Percentiles rank a stretch among this genome's conserved stretches.
These are phyloP conservation scores for Rhabdomys dilectus DNA, from an alignment of 2,113 vertebrate species.

Conservation along the genomic window DNA sequence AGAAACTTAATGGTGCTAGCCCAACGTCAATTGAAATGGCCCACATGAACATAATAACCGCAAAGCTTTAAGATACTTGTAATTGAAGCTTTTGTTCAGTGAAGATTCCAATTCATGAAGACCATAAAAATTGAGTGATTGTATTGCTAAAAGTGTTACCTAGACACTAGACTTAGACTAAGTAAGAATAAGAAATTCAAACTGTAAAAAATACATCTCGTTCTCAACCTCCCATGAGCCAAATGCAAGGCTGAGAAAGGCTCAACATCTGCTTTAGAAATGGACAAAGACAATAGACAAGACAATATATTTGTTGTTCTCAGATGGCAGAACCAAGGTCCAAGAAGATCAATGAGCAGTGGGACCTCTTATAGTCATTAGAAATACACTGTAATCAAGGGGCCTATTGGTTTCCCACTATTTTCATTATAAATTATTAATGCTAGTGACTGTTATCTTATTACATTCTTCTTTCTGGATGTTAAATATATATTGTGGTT, in stretches of 20 bases:
- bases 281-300: neutral
- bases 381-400: neutral
- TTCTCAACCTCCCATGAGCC: neutral
- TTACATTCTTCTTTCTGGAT: neutral
- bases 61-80: neutral
- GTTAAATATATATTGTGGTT: neutral
- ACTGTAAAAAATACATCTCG: neutral
- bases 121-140: neutral
- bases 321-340: neutral
- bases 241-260: neutral
- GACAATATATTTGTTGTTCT: neutral
- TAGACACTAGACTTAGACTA: neutral
- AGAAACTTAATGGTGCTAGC: neutral
- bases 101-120: neutral
- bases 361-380: neutral
- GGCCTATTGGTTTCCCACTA: neutral
- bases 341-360: neutral
- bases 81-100: neutral
- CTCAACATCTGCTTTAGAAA: neutral
- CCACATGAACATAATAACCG: neutral
- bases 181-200: neutral
- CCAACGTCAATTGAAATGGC: neutral
- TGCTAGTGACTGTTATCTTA: neutral
- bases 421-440: neutral
- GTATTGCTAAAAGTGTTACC: neutral